phyloP scores from a whole-genome alignment of 1,140 invertebrate genomes.

The Ylistrum balloti region DNA sequence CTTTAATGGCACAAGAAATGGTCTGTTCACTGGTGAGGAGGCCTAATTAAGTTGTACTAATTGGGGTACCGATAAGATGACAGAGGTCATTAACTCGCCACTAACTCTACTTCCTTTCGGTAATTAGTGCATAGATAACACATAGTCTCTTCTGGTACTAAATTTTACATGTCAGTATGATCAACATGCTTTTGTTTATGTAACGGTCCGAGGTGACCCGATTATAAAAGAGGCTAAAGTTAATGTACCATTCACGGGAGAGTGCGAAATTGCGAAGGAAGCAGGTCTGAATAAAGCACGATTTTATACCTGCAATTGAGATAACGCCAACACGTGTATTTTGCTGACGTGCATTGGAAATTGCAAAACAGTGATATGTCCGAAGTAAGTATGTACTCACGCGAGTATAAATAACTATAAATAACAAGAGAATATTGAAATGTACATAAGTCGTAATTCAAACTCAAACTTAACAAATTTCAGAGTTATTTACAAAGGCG shows the following conservation, averaged over 20 bases:
- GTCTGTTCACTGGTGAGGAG: not conserved
- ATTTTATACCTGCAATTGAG: not conserved
- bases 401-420: too few relatives aligned
- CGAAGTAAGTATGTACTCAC: too few relatives aligned
- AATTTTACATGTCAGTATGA: not conserved
- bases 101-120: not conserved
- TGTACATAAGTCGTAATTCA: too few relatives aligned
- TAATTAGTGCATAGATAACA: conserved; percentile 21
- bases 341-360: not conserved
- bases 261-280: not conserved
- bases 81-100: not conserved
- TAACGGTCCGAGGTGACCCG: conserved; percentile 12
- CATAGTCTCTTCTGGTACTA: not conserved
- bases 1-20: not conserved
- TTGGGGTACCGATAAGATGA: not conserved
- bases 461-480: too few relatives aligned
- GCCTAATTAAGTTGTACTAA: not conserved
- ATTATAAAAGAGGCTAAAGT: not conserved
- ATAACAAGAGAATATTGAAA: too few relatives aligned
- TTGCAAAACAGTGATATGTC: too few relatives aligned
- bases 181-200: not conserved
- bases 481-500: too few relatives aligned
- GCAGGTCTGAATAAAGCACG: not conserved
- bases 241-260: conserved; percentile 21
- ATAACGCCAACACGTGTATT: not conserved